Evolutionary conservation across 2,113 vertebrate species (phyloP).

Genomic region (Parotia lawesii): DNA sequence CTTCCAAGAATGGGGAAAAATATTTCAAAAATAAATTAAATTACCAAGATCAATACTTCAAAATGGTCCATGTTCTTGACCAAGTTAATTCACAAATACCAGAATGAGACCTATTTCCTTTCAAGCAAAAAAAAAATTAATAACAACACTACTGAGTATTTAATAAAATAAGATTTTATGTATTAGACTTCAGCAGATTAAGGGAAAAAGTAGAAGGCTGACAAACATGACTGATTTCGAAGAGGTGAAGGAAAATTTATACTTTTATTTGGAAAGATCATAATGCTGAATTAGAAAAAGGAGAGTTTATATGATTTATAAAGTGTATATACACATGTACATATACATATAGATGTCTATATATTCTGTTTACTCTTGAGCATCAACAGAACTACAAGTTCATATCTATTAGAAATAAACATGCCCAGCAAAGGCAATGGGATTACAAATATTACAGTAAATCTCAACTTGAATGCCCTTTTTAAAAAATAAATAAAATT

Average conservation of each 20-base stretch:
- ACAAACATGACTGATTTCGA: background rate
- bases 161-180: background rate
- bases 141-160: background rate
- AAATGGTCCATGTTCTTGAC: background rate
- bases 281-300: background rate
- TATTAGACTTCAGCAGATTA: background rate
- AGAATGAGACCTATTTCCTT: background rate
- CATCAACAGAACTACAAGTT: background rate
- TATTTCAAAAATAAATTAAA: background rate
- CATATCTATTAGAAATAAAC: background rate
- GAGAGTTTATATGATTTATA: background rate
- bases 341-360: background rate
- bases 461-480: background rate
- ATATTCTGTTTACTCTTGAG: background rate
- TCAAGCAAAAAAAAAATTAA: background rate
- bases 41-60: background rate
- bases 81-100: background rate
- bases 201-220: background rate
- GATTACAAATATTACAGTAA: background rate
- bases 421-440: background rate
- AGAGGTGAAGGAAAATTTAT: background rate
- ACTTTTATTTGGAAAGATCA: background rate
- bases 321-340: background rate
- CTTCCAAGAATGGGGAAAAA: background rate
- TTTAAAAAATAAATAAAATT: background rate